Evolutionary conservation across 2,797 vertebrate species (phyloP).

Genomic region (Lacerta bilineata): DNA sequence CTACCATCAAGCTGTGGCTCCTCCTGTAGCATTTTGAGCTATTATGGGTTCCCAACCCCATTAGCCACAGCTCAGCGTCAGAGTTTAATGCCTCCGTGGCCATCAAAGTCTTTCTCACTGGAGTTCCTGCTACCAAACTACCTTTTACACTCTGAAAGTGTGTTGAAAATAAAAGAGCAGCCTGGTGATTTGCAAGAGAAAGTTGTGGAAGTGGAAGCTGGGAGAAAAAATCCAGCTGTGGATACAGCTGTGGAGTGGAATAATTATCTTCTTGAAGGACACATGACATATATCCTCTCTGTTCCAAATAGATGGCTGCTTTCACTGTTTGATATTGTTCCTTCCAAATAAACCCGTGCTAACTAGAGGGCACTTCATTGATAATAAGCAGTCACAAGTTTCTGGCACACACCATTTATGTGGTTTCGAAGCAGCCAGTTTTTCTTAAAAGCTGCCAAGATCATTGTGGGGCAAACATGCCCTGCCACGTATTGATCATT

Average conservation of each 20-base stretch:
- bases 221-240: conserved; percentile 23
- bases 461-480: background rate
- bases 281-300: background rate
- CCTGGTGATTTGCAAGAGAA: background rate
- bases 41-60: background rate
- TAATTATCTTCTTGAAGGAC: conserved; percentile 28
- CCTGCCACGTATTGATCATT: background rate
- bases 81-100: background rate
- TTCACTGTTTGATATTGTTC: conserved; percentile 3
- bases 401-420: background rate
- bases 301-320: conserved; percentile 11
- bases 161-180: background rate
- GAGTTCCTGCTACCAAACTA: background rate
- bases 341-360: background rate
- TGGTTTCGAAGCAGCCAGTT: background rate
- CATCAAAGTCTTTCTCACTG: background rate
- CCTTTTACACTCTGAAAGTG: background rate
- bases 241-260: conserved; percentile 19
- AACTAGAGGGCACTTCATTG: background rate
- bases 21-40: background rate
- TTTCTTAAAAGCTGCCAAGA: background rate
- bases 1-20: background rate
- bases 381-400: background rate
- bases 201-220: conserved; percentile 22
- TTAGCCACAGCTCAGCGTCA: background rate